These are phyloP conservation scores for Peromyscus melanophrys DNA, from an alignment of 2,797 vertebrate genomes.

Conservation along the genomic window DNA sequence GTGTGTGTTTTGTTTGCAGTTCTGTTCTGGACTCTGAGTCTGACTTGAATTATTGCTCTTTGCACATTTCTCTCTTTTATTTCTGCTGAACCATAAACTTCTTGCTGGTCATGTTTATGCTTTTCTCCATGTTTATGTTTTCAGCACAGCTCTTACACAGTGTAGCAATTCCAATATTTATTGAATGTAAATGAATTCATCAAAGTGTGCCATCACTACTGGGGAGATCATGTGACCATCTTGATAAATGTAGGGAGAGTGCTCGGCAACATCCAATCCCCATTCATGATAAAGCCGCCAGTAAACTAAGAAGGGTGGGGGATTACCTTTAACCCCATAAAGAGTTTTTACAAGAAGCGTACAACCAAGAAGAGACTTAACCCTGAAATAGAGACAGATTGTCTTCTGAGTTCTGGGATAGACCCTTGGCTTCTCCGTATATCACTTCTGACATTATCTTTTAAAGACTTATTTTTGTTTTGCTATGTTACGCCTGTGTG, in stretches of 20 bases:
- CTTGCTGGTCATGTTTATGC: neutral
- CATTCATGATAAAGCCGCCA: neutral
- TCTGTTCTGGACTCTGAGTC: neutral
- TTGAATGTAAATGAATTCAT: conserved; percentile 54
- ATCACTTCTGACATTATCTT: neutral
- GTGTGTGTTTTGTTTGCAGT: neutral
- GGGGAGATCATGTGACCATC: neutral
- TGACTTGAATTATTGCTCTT: conserved; percentile 39
- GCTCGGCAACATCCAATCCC: neutral
- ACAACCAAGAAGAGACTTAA: neutral
- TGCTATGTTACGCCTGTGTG: fast-evolving
- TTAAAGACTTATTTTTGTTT: neutral
- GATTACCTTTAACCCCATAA: neutral
- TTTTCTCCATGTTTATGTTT: conserved; percentile 41
- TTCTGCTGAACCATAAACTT: conserved; percentile 5
- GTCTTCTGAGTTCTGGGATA: conserved; percentile 11
- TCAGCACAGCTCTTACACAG: neutral
- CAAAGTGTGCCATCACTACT: neutral
- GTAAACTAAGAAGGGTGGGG: neutral
- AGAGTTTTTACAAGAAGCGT: neutral
- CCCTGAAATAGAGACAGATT: neutral
- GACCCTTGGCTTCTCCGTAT: neutral
- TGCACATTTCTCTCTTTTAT: neutral
- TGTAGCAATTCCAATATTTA: conserved; percentile 22
- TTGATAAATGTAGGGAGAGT: conserved; percentile 11